Conservation (phyloP, 1,140 invertebrate genomes). For the Anastrepha ludens region DNA sequence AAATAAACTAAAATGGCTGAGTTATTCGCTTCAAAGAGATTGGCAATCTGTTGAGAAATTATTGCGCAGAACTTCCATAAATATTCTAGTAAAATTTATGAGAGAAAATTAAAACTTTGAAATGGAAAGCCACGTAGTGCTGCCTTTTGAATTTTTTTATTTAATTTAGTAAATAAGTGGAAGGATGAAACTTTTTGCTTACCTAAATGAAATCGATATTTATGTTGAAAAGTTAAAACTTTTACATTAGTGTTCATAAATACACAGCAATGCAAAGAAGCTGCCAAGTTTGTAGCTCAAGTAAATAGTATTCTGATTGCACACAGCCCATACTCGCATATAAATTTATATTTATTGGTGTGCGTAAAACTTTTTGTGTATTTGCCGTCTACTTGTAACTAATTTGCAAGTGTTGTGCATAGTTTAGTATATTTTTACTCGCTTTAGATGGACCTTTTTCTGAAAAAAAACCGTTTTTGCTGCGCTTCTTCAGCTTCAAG, state of each 20-base stretch:
- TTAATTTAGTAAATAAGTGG: background rate
- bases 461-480: background rate
- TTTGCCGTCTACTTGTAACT: background rate
- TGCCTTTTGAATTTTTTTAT: background rate
- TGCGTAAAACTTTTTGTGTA: background rate
- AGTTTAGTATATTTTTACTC: background rate
- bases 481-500: background rate
- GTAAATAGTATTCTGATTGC: background rate
- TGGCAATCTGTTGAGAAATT: no score
- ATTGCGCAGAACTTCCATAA: background rate
- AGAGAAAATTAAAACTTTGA: background rate
- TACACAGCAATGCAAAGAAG: background rate
- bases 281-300: background rate
- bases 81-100: background rate
- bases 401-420: slow-evolving; percentile 7
- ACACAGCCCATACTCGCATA: background rate
- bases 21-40: no score
- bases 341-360: background rate
- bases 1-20: no score
- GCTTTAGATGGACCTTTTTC: background rate
- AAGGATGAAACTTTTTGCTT: background rate
- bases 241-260: background rate
- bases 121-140: background rate
- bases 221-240: slow-evolving; percentile 11
- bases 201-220: background rate